Percentiles rank a stretch among this genome's conserved stretches.
Conservation (phyloP, 1,140 invertebrate species). For the Lucilia sericata region DNA sequence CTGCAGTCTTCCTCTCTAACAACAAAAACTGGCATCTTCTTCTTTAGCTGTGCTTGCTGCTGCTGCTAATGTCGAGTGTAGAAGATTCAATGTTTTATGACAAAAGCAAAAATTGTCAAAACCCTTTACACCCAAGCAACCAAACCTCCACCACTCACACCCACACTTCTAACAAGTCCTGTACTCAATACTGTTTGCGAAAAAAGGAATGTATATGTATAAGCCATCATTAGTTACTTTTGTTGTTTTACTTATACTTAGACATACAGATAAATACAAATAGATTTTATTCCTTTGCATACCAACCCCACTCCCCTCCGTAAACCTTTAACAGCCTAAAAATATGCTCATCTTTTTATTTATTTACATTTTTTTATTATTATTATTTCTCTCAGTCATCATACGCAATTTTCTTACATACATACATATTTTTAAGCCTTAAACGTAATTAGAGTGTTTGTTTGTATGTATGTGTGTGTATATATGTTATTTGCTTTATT, state of each 20-base stretch:
- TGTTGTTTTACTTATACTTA: conserved; percentile 27
- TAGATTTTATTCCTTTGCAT: neutral
- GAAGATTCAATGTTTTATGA: conserved; percentile 36
- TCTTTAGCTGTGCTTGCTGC: neutral
- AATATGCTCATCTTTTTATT: conserved; percentile 27
- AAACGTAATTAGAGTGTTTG: conserved; percentile 36
- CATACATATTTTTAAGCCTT: conserved; percentile 32
- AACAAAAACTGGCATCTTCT: neutral
- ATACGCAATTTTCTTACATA: conserved; percentile 37
- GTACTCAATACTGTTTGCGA: neutral
- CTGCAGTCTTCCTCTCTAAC: neutral
- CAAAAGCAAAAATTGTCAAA: conserved; percentile 41
- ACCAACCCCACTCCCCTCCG: neutral
- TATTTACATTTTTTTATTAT: conserved; percentile 13
- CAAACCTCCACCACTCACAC: neutral
- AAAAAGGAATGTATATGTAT: conserved; percentile 11
- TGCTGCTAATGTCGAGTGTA: neutral
- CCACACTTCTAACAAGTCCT: neutral
- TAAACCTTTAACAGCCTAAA: neutral
- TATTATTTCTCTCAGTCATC: neutral
- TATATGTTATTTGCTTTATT: neutral
- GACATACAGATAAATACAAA: neutral
- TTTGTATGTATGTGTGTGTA: neutral
- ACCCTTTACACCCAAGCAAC: neutral
- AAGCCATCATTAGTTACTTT: conserved; percentile 44